Percentiles rank a stretch among this genome's conserved stretches.
Conservation (phyloP, 2,888 invertebrate genomes). For the Eucriotettix oculatus region DNA sequence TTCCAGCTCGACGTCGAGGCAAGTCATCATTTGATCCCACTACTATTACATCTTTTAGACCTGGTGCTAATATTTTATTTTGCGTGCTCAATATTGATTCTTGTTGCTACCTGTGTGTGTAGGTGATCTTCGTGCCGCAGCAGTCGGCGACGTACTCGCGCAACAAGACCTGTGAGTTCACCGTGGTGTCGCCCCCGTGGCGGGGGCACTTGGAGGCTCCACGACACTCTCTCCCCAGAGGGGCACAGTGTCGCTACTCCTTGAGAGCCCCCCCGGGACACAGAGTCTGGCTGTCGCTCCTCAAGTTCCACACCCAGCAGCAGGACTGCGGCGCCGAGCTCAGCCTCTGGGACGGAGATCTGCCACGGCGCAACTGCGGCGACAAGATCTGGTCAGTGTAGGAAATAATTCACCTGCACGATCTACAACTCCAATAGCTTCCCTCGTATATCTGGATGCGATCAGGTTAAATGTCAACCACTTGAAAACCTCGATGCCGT, state of each 20-base stretch:
- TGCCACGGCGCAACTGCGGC: conserved; percentile 42
- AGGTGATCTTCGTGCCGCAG: conserved; percentile 72
- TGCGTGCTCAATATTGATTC: background rate
- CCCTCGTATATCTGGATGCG: too few species aligned
- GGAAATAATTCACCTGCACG: background rate
- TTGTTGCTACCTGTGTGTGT: conserved; percentile 11
- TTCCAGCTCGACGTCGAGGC: conserved; percentile 76
- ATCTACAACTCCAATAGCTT: too few species aligned
- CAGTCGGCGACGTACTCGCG: conserved; percentile 71
- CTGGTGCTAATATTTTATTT: background rate
- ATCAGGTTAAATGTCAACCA: too few species aligned
- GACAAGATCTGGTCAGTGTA: conserved; percentile 59
- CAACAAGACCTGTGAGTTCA: conserved; percentile 75
- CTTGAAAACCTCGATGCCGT: too few species aligned
- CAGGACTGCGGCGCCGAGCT: conserved; percentile 26
- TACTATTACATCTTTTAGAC: background rate
- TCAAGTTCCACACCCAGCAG: conserved; percentile 52
- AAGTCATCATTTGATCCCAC: conserved; percentile 13
- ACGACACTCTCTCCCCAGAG: conserved; percentile 68
- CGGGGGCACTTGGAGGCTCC: conserved; percentile 71
- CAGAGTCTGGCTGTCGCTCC: conserved; percentile 69
- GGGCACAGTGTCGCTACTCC: conserved; percentile 78
- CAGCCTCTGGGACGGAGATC: background rate
- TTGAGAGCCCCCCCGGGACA: conserved; percentile 48
- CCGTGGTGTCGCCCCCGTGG: conserved; percentile 65